Base-by-base conservation (phyloP, 2,113 vertebrate species). In the Lethenteron camtschaticum region DNA sequence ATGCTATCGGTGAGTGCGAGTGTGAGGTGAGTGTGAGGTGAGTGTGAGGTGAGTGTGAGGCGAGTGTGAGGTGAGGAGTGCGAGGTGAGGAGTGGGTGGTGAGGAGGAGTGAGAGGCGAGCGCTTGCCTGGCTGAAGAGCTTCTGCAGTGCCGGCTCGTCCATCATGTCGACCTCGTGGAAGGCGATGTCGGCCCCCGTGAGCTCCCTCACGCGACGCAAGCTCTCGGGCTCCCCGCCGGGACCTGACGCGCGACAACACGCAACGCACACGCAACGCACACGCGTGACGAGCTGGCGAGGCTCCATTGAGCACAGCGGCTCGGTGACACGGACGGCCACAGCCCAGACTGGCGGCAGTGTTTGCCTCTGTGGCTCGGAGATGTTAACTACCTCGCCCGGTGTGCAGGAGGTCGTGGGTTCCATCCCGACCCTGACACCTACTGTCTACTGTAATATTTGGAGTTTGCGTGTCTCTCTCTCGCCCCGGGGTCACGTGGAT, bases 121-220 rank as follows among this genome's bases (percentile, higher is more conserved):
- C 11, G 69, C 78, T 41, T 68, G 91, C 90, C 86, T 87, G 83
- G 68, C 80, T 74, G 75, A 97, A 96, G 71, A 97, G 79, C 69
- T 77, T 76, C 72, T 82, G 84, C 66, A 96, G 78, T 8, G 80
- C 84, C 0, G 80, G 73, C 72, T 76, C 76, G 4, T 96, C 83
- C 11, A 94, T 81, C 73, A 97, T 81, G 58, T 96, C 89, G 57
- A 92, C 78, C 72, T 91, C 83, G 74, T 88, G 83, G 80, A 97
- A 97, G 71, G 86, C 82, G 74, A 96, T 76, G 71, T 76, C 78
- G 72, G 75, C 82, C 1, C 77, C 75, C n/a, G 80, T 75, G 55
- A 96, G 75, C 71, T 85, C 80, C 74, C 88, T 81, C 72, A 96
- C 84, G 13, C 89, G 83, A 10, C 13, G 76, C 8, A 95, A 78